Conservation (phyloP, 2,797 vertebrate species). For the Mareca strepera region DNA sequence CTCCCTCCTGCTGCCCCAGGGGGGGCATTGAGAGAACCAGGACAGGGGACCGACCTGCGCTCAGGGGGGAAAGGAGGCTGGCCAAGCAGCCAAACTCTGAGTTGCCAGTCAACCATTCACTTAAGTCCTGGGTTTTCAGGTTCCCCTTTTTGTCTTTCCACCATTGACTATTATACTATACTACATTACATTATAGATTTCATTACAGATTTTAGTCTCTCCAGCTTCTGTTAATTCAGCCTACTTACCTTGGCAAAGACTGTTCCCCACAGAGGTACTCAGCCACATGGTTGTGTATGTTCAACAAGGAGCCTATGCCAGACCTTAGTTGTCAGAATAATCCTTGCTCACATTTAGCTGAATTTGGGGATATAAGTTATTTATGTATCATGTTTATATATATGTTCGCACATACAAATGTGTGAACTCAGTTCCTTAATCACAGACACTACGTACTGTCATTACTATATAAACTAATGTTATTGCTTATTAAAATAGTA, state of each 20-base stretch:
- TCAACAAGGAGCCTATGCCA: not conserved
- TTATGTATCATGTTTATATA: not conserved
- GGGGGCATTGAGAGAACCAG: not conserved
- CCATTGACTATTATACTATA: not conserved
- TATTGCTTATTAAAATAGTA: not conserved
- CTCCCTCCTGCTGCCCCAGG: accelerated
- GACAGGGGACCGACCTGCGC: accelerated
- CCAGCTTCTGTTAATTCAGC: not conserved
- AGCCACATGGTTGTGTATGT: accelerated
- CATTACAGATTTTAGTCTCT: not conserved
- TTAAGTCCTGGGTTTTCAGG: not conserved
- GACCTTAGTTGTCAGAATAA: not conserved
- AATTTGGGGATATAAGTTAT: not conserved
- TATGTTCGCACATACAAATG: not conserved
- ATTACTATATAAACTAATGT: not conserved
- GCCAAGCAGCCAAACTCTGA: not conserved
- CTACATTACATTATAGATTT: not conserved
- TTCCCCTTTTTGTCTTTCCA: not conserved
- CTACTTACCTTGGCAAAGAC: not conserved
- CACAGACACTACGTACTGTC: not conserved
- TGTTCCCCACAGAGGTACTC: not conserved
- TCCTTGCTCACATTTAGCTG: not conserved
- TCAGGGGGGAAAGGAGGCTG: not conserved
- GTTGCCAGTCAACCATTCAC: not conserved
- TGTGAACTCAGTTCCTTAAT: not conserved